These are phyloP conservation scores for Oenanthe oenanthe DNA, from an alignment of 2,113 vertebrate species.

Conservation along the genomic window DNA sequence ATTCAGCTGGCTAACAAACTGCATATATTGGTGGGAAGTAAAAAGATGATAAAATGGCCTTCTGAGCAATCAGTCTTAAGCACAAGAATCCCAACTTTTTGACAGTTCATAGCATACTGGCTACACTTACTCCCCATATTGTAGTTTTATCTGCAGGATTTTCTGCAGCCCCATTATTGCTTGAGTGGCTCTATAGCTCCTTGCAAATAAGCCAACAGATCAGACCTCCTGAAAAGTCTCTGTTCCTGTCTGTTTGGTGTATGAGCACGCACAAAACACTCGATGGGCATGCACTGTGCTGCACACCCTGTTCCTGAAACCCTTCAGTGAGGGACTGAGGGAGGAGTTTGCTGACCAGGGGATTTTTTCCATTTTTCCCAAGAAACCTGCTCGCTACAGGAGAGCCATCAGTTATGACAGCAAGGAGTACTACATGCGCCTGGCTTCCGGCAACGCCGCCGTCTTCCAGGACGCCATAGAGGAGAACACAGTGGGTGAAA, in stretches of 20 bases:
- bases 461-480: constrained; percentile 94
- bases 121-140: background rate
- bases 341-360: background rate
- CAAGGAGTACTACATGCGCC: constrained; percentile 95
- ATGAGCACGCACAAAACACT: background rate
- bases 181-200: background rate
- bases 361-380: constrained; percentile 42
- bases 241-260: background rate
- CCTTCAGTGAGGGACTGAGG: background rate
- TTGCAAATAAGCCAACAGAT: background rate
- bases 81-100: background rate
- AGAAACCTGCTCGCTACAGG: constrained; percentile 94
- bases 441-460: constrained; percentile 90
- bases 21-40: background rate
- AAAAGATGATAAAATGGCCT: background rate
- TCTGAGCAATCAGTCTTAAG: background rate
- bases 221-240: background rate
- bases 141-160: background rate
- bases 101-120: background rate
- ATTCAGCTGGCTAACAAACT: background rate
- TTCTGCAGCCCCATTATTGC: background rate
- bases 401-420: constrained; percentile 97
- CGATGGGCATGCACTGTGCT: background rate
- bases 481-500: constrained; percentile 89
- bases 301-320: background rate